phyloP scores from a whole-genome alignment of 2,113 vertebrate genomes.

The Perca schrenkii region DNA sequence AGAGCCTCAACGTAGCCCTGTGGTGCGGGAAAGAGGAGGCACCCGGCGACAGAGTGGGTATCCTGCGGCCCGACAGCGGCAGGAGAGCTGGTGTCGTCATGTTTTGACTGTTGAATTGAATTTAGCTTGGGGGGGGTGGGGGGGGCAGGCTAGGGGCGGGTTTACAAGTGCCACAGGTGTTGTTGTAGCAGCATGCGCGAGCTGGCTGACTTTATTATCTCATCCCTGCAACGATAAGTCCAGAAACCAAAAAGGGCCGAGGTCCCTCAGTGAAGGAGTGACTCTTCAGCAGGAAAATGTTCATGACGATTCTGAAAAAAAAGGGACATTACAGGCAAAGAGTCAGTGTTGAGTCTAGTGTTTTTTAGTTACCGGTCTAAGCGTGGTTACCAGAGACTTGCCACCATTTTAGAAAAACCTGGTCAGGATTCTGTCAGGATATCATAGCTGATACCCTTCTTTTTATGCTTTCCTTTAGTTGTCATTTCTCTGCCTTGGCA shows the following conservation, averaged over 20 bases:
- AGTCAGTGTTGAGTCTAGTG: background rate
- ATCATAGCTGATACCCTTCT: slow-evolving; percentile 6
- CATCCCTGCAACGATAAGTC: slow-evolving; percentile 71
- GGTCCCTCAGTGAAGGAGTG: slow-evolving; percentile 58
- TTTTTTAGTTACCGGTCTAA: too few relatives aligned
- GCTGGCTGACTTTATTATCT: slow-evolving; percentile 81
- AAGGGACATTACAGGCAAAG: slow-evolving; percentile 8
- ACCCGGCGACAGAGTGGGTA: slow-evolving; percentile 93
- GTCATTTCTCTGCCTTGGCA: slow-evolving; percentile 14
- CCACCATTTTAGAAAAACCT: background rate
- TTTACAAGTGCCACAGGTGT: slow-evolving; percentile 73
- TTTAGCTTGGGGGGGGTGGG: slow-evolving; percentile 24
- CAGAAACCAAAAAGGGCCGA: slow-evolving; percentile 45
- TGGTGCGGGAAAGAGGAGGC: slow-evolving; percentile 94
- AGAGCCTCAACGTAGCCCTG: slow-evolving; percentile 95
- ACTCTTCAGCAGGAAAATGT: slow-evolving; percentile 50
- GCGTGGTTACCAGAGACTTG: background rate
- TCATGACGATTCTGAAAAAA: slow-evolving; percentile 74
- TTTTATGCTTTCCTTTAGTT: background rate
- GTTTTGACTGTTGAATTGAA: slow-evolving; percentile 49
- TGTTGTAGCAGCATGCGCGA: slow-evolving; percentile 69
- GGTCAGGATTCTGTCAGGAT: background rate
- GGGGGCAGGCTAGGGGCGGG: background rate
- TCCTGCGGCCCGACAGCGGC: slow-evolving; percentile 95
- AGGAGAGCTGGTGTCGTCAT: slow-evolving; percentile 97